phyloP scores from a whole-genome alignment of 2,888 invertebrate genomes.

The Acrobasis suavella region DNA sequence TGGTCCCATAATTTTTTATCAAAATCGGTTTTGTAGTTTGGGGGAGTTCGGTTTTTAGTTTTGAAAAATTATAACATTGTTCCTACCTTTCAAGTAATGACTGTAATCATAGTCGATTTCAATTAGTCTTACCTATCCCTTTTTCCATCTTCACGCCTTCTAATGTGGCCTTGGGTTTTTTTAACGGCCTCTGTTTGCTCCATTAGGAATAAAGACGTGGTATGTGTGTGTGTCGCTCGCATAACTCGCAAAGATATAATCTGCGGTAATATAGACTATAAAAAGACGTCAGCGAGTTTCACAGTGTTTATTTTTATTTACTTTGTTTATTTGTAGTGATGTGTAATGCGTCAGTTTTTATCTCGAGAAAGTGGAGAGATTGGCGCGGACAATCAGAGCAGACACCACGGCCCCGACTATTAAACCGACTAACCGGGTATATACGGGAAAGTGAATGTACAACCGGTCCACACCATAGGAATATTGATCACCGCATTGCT shows the following conservation, averaged over 20 bases:
- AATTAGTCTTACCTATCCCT: no score
- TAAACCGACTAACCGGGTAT: conserved; percentile 19
- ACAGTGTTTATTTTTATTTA: not conserved
- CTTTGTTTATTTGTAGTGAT: not conserved
- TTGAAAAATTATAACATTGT: no score
- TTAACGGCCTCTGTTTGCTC: no score
- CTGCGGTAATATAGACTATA: not conserved
- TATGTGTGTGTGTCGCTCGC: no score
- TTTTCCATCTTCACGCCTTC: no score
- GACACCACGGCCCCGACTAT: conserved; percentile 18
- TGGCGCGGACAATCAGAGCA: conserved; percentile 48
- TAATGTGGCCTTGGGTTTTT: no score
- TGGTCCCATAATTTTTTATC: no score
- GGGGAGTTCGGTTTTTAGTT: no score
- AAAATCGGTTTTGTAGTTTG: no score
- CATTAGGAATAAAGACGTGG: no score
- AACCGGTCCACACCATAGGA: conserved; percentile 19
- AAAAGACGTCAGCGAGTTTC: not conserved
- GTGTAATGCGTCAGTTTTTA: conserved; percentile 23
- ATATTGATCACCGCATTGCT: conserved; percentile 9
- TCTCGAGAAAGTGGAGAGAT: conserved; percentile 46
- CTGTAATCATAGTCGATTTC: no score
- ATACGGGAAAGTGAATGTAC: conserved; percentile 21
- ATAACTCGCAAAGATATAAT: not conserved
- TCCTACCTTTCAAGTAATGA: no score